Base-by-base conservation (phyloP, 92 coral and sea anemone species). In the Blastomussa wellsi region DNA sequence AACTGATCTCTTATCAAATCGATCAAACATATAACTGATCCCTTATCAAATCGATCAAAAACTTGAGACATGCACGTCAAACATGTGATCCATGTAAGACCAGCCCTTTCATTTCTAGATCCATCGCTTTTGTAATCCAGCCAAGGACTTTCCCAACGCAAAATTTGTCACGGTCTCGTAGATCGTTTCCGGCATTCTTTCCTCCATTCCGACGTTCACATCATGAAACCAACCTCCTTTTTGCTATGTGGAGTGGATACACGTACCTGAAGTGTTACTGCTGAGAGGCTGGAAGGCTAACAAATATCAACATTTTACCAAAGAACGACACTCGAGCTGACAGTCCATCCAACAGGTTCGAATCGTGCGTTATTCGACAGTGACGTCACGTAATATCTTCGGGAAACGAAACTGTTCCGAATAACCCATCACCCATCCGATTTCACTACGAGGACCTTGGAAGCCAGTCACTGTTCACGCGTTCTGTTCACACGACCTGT, bases 331-430 rank as follows among this genome's bases (percentile, higher is more conserved):
- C n/a, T n/a, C n/a, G n/a, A n/a, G n/a, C n/a, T n/a, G n/a, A n/a
- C n/a, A n/a, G 57, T 51, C 19, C 68, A 28, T 28, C 6, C 68
- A 15, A 9, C 32, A 16, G 11, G 31, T 29, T 59, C 29, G 31
- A 59, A 9, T 22, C 29, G 29, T 59, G 7, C 31, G 32, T 60
- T 26, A 33, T 62, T 62, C 68, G 26, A 79, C 55, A 79, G 64
- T 65, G 84, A 80, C 84, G 75, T 80, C 75, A 80, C 62, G 11
- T 0, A 19, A 9, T 29, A 14, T 33, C n/a, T 80, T 44, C 84
- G 84, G 84, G 39, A 66, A 60, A 41, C 83, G 83, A 38, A 42
- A 15, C 19, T 64, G 20, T 60, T 36, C 57, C 83, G 83, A 79
- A 16, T 10, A 17, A 0, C 8, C 36, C 35, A 28, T 36, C 14